Base-by-base conservation (phyloP, 2,113 vertebrate genomes). In the Beaufortia kweichowensis region DNA sequence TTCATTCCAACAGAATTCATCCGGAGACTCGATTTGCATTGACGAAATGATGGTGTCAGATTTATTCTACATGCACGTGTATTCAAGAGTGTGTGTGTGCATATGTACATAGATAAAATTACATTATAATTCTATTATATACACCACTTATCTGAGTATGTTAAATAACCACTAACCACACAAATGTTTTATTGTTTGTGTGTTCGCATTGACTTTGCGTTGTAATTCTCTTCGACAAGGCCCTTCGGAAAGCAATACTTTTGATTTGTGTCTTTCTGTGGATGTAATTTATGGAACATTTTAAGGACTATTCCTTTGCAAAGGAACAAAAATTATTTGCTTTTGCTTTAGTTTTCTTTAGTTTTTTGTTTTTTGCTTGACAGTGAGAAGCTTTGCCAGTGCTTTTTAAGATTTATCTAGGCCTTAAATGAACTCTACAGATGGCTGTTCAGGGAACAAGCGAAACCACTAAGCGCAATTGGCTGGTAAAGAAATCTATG, bases 91-190 rank as follows among this genome's bases (percentile, higher is more conserved):
- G 86, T 88, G 90, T 90, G 89, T 89, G 87, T 89, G 86, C 85
- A 88, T 91, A 86, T 92, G 89, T 93, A 90, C 50, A 92, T 90
- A 91, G 86, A 82, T 87, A 82, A 82, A 91, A 85, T 85, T 89
- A 85, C 91, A 88, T 89, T 86, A 80, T 91, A 88, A 84, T 87
- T 85, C 81, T 88, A 85, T 89, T 90, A 90, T 91, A 89, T 84
- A 78, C 88, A 88, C 91, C 91, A 92, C 91, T 92, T 92, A 92
- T 92, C 84, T 88, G 83, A 88, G 81, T 83, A 89, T 89, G 87
- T 87, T 88, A 87, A 87, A 89, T 84, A 93, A 93, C 92, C 92
- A 93, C 92, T 93, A 93, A 88, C 88, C 85, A 89, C 91, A 89
- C 88, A 88, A 84, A 90, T 85, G 77, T 86, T 82, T 84, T 82